Evolutionary conservation across 1,140 invertebrate genomes (phyloP), one percentile per base, ranked within the genome.

Genomic region (Homalodisca vitripennis): DNA sequence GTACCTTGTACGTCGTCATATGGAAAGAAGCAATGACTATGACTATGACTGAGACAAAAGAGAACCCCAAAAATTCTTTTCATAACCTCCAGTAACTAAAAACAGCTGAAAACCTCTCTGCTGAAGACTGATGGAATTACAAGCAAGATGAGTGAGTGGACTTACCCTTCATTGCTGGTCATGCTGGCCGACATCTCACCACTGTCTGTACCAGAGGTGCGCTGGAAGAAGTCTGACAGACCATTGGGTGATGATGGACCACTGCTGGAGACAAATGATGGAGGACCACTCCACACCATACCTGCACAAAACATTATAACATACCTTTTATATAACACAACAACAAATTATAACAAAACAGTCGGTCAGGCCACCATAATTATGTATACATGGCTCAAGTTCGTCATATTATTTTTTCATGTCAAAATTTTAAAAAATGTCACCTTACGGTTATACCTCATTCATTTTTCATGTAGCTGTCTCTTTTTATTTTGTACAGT

Each of bases 241-340:
- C 83, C 84, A 17, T 84, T 83, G 26, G 88, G 88, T 70, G 90
- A 91, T 60, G 89, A 91, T 12, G 86, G 86, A 67, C 85, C 86
- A 32, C 85, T 87, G 24, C 83, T 86, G 2, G 87, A 84, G 41
- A 86, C 82, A 72, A 86, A 79, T 68, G 84, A 86, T 1, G 85
- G 84, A 3, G 86, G 85, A 12, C 85, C 85, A 76, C 85, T 87
- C 84, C 85, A 87, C 13, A 84, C 84, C 26, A 82, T 78, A 76
- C 81, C 81, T 83, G 22, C 27, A 65, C 64, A 0, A 47, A 1
- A 51, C 3, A 67, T n/a, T 14, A 53, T 20, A 53, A 17, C 34
- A 6, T 41, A 41, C 6, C 34, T 41, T 17, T 17, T 41, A 10
- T 17, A 41, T 17, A 41, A 41, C 6, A 41, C 34, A 10, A 41